Percentiles rank a stretch among this genome's conserved stretches.
phyloP scores from a whole-genome alignment of 2,888 invertebrate species.

The Notodonta ziczac region DNA sequence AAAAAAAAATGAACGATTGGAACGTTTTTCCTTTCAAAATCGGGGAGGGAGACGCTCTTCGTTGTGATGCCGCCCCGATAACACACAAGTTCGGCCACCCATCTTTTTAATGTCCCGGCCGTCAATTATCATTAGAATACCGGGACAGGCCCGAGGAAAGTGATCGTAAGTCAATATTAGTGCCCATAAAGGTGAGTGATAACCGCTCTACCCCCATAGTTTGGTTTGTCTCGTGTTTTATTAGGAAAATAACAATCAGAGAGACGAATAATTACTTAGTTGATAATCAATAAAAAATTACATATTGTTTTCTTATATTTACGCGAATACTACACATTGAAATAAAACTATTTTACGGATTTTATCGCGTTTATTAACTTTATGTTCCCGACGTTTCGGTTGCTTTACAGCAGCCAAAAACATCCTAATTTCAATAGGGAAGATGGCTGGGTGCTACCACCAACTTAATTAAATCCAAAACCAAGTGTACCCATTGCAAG shows the following conservation, averaged over 20 bases:
- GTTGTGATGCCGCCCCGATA: conserved; percentile 51
- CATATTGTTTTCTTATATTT: too few species aligned
- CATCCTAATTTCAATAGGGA: too few species aligned
- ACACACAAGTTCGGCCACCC: conserved; percentile 69
- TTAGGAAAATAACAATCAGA: background rate
- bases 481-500: too few species aligned
- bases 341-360: too few species aligned
- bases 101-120: conserved; percentile 72
- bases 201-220: conserved; percentile 62
- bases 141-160: conserved; percentile 53
- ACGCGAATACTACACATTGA: too few species aligned
- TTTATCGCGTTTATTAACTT: too few species aligned
- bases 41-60: conserved; percentile 36
- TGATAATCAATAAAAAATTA: too few species aligned
- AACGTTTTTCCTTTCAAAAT: conserved; percentile 47
- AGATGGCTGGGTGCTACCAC: too few species aligned
- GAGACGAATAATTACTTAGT: too few species aligned
- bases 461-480: too few species aligned
- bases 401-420: too few species aligned
- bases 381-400: too few species aligned
- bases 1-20: conserved; percentile 39
- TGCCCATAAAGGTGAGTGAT: conserved; percentile 80
- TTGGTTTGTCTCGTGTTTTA: conserved; percentile 39
- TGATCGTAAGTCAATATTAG: conserved; percentile 77
- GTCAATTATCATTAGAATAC: conserved; percentile 79